phyloP scores from a whole-genome alignment of 2,888 invertebrate genomes.

The Piscicola geometra region DNA sequence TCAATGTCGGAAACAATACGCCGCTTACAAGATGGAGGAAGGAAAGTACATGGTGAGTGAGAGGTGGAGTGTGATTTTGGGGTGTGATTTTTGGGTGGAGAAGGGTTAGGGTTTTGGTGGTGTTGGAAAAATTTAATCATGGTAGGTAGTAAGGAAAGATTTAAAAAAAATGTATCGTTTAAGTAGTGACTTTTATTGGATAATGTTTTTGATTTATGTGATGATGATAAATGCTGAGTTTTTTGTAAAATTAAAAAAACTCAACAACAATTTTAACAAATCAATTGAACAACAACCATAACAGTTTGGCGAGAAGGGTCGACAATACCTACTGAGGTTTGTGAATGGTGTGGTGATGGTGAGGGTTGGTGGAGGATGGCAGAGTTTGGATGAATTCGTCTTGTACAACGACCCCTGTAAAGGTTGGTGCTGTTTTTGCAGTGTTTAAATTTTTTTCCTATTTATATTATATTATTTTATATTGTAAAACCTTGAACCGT shows the following conservation, averaged over 20 bases:
- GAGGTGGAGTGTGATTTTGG: too few relatives aligned
- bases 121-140: too few relatives aligned
- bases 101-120: too few relatives aligned
- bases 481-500: too few relatives aligned
- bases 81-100: too few relatives aligned
- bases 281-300: too few relatives aligned
- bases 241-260: not conserved
- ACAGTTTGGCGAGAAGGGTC: slow-evolving; percentile 55
- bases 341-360: slow-evolving; percentile 99
- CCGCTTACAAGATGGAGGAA: slow-evolving; percentile 50
- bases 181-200: too few relatives aligned
- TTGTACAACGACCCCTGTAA: slow-evolving; percentile 98
- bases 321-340: slow-evolving; percentile 81
- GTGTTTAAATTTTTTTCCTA: not conserved
- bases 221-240: not conserved
- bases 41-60: slow-evolving; percentile 56
- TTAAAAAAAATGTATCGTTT: too few relatives aligned
- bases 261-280: not conserved
- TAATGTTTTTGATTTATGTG: too few relatives aligned
- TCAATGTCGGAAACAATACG: slow-evolving; percentile 52
- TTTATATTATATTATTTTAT: too few relatives aligned
- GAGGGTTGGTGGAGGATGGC: slow-evolving; percentile 99
- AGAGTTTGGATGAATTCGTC: slow-evolving; percentile 95
- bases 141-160: too few relatives aligned
- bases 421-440: slow-evolving; percentile 63